Evolutionary conservation across 2,113 vertebrate species (phyloP), one percentile per base, ranked within the genome.

Genomic region (Vanacampus margaritifer): DNA sequence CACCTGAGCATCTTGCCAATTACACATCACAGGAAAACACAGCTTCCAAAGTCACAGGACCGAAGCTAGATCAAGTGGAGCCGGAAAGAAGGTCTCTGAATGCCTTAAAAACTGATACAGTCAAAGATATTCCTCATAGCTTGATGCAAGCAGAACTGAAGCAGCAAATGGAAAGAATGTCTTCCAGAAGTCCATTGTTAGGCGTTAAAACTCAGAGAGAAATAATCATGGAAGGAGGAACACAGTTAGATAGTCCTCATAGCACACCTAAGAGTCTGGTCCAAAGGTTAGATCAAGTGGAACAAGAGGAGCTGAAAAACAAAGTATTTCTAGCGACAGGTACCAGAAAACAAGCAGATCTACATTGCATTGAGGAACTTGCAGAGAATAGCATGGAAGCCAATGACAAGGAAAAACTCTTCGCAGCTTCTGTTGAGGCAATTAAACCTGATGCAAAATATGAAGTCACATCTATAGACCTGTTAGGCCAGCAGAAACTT

Each of bases 281-380:
- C 16, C n/a, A 46, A 35, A 61, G 17, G 13, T 39, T 59, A 8
- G 13, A 53, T 73, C 48, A 45, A 62, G 45, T 19, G 17, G 12
- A 68, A 73, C 8, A 36, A 14, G 26, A 16, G 64, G 19, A 69
- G 26, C 54, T 37, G 9, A 69, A 60, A 39, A 17, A 53, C 17
- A 45, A 79, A 63, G 23, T 23, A 58, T 14, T 57, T 23, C 8
- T 7, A n/a, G 9, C 23, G 65, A 62, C 23, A 28, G 13, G 6
- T 14, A 21, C 5, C 5, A 54, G 28, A 59, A 7, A 7, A 54
- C 23, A 63, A 62, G 4, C 16, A 60, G 39, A 32, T 51, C 14
- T 36, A 36, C n/a, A 63, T 12, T 16, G 50, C 6, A 10, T 14
- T 32, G 19, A 6, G 61, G 23, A 8, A 17, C 3, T 2, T 21